Evolutionary conservation across 2,113 vertebrate genomes (phyloP).

Genomic region (Procavia capensis): DNA sequence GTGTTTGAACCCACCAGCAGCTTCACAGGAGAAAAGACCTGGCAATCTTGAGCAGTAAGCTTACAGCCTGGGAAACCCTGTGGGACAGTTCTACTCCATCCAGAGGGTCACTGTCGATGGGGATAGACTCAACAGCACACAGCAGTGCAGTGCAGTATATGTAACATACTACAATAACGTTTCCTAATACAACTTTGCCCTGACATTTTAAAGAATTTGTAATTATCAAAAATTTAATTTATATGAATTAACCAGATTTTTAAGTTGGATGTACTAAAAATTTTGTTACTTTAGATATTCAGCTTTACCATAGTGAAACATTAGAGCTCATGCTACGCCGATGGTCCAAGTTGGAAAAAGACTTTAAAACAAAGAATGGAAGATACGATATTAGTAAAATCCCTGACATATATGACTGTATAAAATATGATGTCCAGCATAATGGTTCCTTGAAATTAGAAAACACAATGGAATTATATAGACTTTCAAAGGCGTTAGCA

Average conservation of each 20-base stretch:
- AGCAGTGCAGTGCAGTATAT: neutral
- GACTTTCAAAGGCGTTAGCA: slow-evolving; percentile 94
- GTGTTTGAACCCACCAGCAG: neutral
- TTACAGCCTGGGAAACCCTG: neutral
- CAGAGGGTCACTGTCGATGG: neutral
- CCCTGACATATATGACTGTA: slow-evolving; percentile 95
- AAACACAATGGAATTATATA: slow-evolving; percentile 93
- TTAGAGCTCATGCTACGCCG: slow-evolving; percentile 94
- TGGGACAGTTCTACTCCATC: neutral
- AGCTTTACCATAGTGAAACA: slow-evolving; percentile 95
- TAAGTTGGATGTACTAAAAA: slow-evolving; percentile 50
- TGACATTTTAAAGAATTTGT: slow-evolving; percentile 43
- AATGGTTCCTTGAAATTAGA: slow-evolving; percentile 93
- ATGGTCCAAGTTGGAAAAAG: slow-evolving; percentile 95
- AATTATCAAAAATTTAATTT: neutral
- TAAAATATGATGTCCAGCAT: slow-evolving; percentile 95
- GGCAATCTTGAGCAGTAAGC: neutral
- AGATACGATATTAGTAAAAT: slow-evolving; percentile 96
- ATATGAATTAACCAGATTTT: neutral
- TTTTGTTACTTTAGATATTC: slow-evolving; percentile 89
- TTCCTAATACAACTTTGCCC: neutral
- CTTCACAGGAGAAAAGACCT: neutral
- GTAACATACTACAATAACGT: neutral
- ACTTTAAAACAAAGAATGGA: slow-evolving; percentile 95
- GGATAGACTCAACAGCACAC: neutral